Base-by-base conservation (phyloP, 2,888 invertebrate genomes). In the Busseola fusca region DNA sequence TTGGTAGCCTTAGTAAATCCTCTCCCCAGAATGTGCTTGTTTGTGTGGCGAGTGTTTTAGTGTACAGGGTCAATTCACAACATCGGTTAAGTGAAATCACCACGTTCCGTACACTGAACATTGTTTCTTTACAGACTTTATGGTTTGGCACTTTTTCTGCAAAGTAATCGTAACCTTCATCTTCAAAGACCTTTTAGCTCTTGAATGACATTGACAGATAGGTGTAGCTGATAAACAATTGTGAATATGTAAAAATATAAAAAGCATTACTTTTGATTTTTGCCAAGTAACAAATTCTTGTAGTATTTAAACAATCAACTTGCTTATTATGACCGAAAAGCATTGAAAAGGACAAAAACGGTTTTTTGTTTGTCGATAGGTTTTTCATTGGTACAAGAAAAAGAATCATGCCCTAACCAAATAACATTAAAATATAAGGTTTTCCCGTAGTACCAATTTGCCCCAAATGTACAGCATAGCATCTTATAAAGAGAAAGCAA, bases 401-500 rank as follows among this genome's bases (percentile, higher is more conserved):
- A 21, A 1, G 3, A 40, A 16, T 25, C 16, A 18, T 54, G n/a
- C 34, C 40, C 10, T 30, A 54, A 37, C 45, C 25, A 34, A 34
- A n/a, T 45, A 69, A 9, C 5, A 30, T 72, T 48, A 7, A 58
- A 50, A 50, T 42, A 56, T 3, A 45, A 45, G 0, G 0, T 10
- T 42, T 60, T 34, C 14, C 48, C 66, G 14, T 50, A 34, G 56
- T 16, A 57, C 66, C 56, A 40, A 21, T 57, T 25, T 57, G 25
- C 40, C 56, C 75, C 66, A 42, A 34, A 56, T 48, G 16, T 64
- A 57, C 16, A 74, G 40, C 14, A 40, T 60, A 60, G 60, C 42
- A 45, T 69, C 9, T 0, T 10, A 45, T 18, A 48, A 5, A 71
- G 27, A 45, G 48, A 37, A 57, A 72, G 72, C 72, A 34, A 60